Percentiles rank a stretch among this genome's conserved stretches.
Evolutionary conservation across 2,113 vertebrate species (phyloP).

Genomic region (Calyptomena viridis): DNA sequence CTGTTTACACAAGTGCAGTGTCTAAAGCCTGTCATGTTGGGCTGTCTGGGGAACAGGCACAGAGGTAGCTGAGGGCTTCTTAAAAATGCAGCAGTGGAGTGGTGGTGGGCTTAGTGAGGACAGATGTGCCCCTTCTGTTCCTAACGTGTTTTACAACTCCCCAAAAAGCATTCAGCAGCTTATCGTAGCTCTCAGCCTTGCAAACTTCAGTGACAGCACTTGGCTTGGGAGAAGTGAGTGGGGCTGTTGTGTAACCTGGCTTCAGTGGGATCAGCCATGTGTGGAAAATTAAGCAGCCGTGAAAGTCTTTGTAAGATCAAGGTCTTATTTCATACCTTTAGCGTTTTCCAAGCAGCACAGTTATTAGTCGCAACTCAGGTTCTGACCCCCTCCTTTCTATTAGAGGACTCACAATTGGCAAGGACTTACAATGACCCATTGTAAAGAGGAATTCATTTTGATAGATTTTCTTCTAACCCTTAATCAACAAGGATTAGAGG

Average conservation of each 20-base stretch:
- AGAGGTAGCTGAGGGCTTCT: background rate
- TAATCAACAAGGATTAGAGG: background rate
- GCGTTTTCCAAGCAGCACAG: background rate
- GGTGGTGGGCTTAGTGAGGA: background rate
- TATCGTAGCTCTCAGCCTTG: background rate
- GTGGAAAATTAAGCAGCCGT: background rate
- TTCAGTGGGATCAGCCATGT: background rate
- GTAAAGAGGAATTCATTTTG: constrained; percentile 41
- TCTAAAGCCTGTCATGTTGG: background rate
- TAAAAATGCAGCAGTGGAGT: background rate
- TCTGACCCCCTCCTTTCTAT: background rate
- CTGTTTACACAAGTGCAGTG: background rate
- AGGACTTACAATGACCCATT: background rate
- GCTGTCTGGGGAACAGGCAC: background rate
- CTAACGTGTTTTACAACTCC: background rate
- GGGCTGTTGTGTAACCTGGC: background rate
- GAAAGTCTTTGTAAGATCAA: constrained; percentile 31
- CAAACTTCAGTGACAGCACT: fast-evolving
- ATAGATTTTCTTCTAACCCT: constrained; percentile 4
- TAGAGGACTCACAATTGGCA: background rate
- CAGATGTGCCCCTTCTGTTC: background rate
- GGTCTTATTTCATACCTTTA: constrained; percentile 18
- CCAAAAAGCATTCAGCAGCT: background rate
- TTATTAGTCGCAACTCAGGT: constrained; percentile 13
- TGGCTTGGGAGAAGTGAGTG: background rate